phyloP scores from a whole-genome alignment of 2,113 vertebrate genomes.

The Bos indicus region DNA sequence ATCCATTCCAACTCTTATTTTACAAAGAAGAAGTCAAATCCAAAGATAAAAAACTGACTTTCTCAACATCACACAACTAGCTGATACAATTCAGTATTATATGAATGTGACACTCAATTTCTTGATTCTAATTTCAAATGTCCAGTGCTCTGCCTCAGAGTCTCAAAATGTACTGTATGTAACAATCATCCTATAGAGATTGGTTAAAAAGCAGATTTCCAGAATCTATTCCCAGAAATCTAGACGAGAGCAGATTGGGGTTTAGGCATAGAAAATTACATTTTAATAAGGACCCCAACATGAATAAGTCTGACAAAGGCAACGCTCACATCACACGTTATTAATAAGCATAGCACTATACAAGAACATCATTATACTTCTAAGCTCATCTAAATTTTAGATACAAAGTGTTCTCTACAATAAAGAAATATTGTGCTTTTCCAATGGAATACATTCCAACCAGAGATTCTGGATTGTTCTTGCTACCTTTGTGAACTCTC shows the following conservation, averaged over 20 bases:
- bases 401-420: not conserved
- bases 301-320: not conserved
- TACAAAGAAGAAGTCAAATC: not conserved
- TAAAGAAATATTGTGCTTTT: not conserved
- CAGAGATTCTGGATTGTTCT: not conserved
- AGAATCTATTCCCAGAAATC: not conserved
- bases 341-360: not conserved
- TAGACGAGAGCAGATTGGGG: not conserved
- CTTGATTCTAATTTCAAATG: conserved; percentile 4
- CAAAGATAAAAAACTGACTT: conserved; percentile 1
- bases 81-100: not conserved
- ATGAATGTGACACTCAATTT: not conserved
- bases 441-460: not conserved
- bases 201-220: not conserved
- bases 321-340: not conserved
- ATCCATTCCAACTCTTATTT: not conserved
- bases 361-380: not conserved
- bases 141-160: not conserved
- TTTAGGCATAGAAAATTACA: not conserved
- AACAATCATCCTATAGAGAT: not conserved
- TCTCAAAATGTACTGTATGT: not conserved
- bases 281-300: not conserved
- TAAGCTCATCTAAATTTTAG: not conserved
- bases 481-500: not conserved
- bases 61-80: not conserved